A percentile compares a stretch with the other conserved stretches of the same genome.
Conservation (phyloP, 2,113 vertebrate genomes). For the Ctenodactylus gundi region DNA sequence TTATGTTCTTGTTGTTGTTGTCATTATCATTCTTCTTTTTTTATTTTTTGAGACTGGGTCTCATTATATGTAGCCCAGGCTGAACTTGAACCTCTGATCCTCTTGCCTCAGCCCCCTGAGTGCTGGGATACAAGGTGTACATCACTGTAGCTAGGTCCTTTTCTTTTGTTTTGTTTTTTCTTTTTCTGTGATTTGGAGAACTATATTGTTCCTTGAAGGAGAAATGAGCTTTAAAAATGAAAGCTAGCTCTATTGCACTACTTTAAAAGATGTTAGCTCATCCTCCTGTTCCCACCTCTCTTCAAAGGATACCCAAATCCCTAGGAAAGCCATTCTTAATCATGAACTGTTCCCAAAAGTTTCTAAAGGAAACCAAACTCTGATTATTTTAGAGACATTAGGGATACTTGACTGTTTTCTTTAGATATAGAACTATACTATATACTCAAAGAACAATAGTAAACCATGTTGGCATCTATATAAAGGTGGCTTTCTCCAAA, state of each 20-base stretch:
- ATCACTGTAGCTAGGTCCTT: background rate
- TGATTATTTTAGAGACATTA: background rate
- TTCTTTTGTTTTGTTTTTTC: background rate
- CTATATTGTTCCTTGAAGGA: background rate
- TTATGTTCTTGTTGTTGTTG: background rate
- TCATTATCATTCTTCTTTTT: background rate
- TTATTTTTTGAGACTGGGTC: background rate
- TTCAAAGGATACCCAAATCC: background rate
- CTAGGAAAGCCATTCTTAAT: background rate
- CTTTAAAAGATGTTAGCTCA: background rate
- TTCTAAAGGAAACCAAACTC: slow-evolving; percentile 25
- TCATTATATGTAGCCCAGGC: background rate
- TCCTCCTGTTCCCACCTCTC: background rate
- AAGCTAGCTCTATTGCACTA: background rate
- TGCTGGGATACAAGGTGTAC: background rate
- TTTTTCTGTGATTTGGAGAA: background rate
- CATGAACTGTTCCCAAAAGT: background rate
- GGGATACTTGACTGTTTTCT: background rate
- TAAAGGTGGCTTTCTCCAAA: background rate
- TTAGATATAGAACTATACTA: background rate
- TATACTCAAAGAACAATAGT: background rate
- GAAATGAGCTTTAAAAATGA: background rate
- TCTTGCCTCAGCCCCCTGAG: background rate
- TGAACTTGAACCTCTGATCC: background rate
- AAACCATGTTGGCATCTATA: background rate